Conservation (phyloP, 2,113 vertebrate genomes). For the Nettapus auritus region DNA sequence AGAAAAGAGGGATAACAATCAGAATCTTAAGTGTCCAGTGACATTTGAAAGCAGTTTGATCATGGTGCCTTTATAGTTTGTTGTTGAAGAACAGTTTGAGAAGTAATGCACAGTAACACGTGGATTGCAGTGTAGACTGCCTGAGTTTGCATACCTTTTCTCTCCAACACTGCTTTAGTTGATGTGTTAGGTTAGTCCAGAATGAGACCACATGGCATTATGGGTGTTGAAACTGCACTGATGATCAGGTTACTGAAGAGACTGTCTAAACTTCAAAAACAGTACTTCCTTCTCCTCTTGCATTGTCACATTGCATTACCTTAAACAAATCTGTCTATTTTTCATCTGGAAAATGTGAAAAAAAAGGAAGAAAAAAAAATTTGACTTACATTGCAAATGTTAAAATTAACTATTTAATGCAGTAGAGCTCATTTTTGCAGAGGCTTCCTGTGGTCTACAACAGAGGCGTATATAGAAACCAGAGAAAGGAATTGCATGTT, state of each 20-base stretch:
- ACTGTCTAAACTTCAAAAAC: neutral
- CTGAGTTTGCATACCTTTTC: neutral
- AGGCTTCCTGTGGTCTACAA: neutral
- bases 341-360: neutral
- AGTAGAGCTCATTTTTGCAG: neutral
- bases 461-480: neutral
- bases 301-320: neutral
- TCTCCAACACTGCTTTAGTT: neutral
- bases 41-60: neutral
- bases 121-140: neutral
- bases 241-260: neutral
- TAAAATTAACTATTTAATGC: conserved; percentile 25
- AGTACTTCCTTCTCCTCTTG: neutral
- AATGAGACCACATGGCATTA: neutral
- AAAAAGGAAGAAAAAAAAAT: too few relatives aligned
- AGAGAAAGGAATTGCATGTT: neutral
- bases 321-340: neutral
- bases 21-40: neutral
- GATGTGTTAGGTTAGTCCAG: neutral
- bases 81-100: neutral
- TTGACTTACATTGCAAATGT: neutral
- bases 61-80: neutral
- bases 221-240: neutral
- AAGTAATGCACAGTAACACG: neutral
- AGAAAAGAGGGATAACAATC: neutral